Conservation (phyloP, 2,797 vertebrate genomes). For the Rhinella marina region DNA sequence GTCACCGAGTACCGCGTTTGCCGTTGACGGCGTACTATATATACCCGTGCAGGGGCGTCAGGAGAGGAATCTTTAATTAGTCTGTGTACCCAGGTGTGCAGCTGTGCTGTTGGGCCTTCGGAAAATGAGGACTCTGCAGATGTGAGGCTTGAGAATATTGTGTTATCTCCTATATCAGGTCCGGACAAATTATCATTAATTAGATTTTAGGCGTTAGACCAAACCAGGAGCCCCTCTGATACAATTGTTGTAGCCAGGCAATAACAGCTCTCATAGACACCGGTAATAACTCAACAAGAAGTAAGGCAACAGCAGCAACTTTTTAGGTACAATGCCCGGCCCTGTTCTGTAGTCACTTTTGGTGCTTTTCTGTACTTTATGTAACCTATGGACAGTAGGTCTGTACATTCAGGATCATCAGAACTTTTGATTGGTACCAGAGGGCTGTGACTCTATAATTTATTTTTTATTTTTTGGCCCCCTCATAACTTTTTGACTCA, state of each 20-base stretch:
- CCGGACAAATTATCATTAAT: constrained; percentile 6
- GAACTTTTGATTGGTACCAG: too few species aligned
- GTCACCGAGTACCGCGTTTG: constrained; percentile 2
- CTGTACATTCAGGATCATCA: too few species aligned
- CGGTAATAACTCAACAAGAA: not conserved
- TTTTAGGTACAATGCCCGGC: not conserved
- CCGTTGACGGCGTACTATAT: constrained; percentile 23
- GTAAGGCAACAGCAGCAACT: not conserved
- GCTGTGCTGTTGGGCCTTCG: not conserved
- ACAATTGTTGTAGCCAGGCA: not conserved
- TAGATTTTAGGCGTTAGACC: not conserved
- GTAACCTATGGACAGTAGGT: too few species aligned
- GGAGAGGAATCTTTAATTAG: constrained; percentile 9
- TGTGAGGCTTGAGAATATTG: constrained; percentile 6
- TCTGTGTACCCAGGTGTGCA: constrained; percentile 4
- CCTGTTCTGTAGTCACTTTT: not conserved
- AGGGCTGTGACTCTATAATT: too few species aligned
- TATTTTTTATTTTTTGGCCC: too few species aligned
- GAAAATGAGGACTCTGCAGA: constrained; percentile 9
- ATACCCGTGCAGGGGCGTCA: constrained; percentile 24
- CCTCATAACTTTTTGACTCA: too few species aligned
- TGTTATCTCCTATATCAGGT: not conserved
- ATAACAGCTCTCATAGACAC: not conserved
- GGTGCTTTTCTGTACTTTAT: not conserved
- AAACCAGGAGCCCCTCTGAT: not conserved